Evolutionary conservation across 2,113 vertebrate genomes (phyloP).

Genomic region (Larimichthys crocea): DNA sequence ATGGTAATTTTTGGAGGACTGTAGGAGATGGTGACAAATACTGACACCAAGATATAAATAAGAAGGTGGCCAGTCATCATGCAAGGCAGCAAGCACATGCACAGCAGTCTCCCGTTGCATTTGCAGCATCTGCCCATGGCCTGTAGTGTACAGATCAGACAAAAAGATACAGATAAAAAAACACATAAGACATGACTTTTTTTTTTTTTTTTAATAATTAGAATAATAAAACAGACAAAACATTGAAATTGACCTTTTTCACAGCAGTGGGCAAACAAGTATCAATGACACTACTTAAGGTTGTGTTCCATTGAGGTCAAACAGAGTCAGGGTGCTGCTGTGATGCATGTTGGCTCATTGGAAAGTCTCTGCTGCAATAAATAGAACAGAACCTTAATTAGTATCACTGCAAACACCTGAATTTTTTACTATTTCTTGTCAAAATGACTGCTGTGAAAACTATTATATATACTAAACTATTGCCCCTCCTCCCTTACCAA

Average conservation of each 20-base stretch:
- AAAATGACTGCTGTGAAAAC: too few species aligned
- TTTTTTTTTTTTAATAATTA: neutral
- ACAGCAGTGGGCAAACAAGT: too few species aligned
- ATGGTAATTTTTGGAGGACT: conserved; percentile 73
- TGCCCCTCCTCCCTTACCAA: neutral
- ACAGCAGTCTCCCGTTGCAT: conserved; percentile 80
- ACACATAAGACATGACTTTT: neutral
- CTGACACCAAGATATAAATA: conserved; percentile 82
- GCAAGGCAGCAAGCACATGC: conserved; percentile 85
- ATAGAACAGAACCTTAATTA: too few species aligned
- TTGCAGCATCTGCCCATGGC: conserved; percentile 83
- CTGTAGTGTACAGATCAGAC: conserved; percentile 14
- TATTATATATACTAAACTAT: neutral
- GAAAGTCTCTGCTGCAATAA: too few species aligned
- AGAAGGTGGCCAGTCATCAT: conserved; percentile 85
- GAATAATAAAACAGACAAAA: too few species aligned
- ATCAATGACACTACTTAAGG: too few species aligned
- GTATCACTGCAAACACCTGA: too few species aligned
- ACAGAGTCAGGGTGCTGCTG: too few species aligned
- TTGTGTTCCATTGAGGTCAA: too few species aligned
- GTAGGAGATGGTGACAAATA: conserved; percentile 84
- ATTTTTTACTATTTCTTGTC: too few species aligned
- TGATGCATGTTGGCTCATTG: too few species aligned
- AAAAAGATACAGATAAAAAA: neutral
- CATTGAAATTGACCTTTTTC: too few species aligned